Evolutionary conservation across 2,797 vertebrate species (phyloP).

Genomic region (Dermochelys coriacea): DNA sequence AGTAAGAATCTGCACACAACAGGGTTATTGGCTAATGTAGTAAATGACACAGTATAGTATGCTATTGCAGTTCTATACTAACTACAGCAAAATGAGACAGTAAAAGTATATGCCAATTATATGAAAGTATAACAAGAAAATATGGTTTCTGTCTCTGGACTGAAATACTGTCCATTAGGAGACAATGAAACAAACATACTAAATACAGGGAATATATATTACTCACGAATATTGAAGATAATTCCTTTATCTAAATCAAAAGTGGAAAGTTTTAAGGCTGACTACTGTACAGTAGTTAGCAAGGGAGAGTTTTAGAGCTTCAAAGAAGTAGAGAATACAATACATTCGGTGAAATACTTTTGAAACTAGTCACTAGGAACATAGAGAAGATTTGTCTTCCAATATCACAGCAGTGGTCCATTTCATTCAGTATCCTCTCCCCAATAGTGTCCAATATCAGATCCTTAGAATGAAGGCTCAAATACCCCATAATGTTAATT

Average conservation of each 20-base stretch:
- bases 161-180: background rate
- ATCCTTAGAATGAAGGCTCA: background rate
- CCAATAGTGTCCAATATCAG: rapidly evolving
- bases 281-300: background rate
- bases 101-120: background rate
- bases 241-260: background rate
- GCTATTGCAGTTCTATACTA: background rate
- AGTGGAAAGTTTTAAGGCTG: background rate
- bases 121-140: background rate
- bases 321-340: background rate
- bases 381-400: rapidly evolving
- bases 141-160: background rate
- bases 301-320: background rate
- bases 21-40: rapidly evolving
- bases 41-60: background rate
- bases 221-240: background rate
- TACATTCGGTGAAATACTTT: background rate
- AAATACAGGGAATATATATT: background rate
- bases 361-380: background rate
- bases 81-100: background rate
- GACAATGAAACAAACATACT: background rate
- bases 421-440: background rate
- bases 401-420: background rate
- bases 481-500: background rate
- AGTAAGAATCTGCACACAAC: rapidly evolving